Evolutionary conservation across 2,113 vertebrate genomes (phyloP).

Genomic region (Cryptotis parvus): DNA sequence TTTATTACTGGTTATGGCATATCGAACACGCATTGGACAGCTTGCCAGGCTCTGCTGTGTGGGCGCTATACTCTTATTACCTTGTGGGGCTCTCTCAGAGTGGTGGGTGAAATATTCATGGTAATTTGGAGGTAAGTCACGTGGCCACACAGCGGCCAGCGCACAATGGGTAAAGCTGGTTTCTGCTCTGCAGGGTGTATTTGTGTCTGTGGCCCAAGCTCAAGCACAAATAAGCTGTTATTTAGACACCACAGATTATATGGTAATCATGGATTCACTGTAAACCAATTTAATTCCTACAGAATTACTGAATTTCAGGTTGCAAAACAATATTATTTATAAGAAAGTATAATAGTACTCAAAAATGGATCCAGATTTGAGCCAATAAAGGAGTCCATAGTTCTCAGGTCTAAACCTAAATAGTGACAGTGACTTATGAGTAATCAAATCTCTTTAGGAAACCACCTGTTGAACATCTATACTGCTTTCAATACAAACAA

Average conservation of each 20-base stretch:
- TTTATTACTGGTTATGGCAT: too few relatives aligned
- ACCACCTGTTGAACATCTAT: constrained; percentile 12
- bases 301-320: constrained; percentile 76
- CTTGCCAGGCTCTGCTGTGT: too few relatives aligned
- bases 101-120: too few relatives aligned
- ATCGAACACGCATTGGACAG: too few relatives aligned
- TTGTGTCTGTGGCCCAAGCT: too few relatives aligned
- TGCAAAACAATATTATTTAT: constrained; percentile 71
- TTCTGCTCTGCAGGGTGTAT: too few relatives aligned
- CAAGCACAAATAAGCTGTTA: too few relatives aligned
- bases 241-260: constrained; percentile 72
- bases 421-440: constrained; percentile 42
- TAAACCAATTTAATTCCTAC: constrained; percentile 80
- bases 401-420: constrained; percentile 50
- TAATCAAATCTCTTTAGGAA: constrained; percentile 8
- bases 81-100: too few relatives aligned
- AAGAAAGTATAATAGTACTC: constrained; percentile 51
- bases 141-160: too few relatives aligned
- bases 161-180: too few relatives aligned
- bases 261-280: constrained; percentile 78
- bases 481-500: background rate
- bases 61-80: too few relatives aligned
- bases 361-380: constrained; percentile 66
- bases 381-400: constrained; percentile 49
- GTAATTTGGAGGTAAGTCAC: too few relatives aligned